Evolutionary conservation across 2,888 invertebrate genomes (phyloP).

Genomic region (Pinctada fucata): DNA sequence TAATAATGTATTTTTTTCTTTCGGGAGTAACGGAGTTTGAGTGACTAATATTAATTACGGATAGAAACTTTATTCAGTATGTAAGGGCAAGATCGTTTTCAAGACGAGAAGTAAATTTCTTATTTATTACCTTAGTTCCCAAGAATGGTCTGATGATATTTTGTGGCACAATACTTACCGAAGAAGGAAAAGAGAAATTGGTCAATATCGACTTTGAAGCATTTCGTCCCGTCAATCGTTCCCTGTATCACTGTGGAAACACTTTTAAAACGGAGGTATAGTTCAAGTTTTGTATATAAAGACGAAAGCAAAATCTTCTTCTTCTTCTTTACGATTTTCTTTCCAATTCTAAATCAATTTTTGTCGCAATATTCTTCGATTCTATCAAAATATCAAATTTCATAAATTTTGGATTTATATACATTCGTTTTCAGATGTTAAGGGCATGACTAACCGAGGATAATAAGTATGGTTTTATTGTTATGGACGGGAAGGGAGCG

Average conservation of each 20-base stretch:
- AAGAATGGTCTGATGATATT: conserved; percentile 29
- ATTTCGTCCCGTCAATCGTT: conserved; percentile 10
- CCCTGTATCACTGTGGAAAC: conserved; percentile 27
- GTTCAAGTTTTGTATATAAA: background rate
- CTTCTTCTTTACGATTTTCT: too few relatives aligned
- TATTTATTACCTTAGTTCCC: background rate
- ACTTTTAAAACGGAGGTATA: conserved; percentile 24
- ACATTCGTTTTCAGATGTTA: conserved; percentile 73
- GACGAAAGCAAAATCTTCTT: background rate
- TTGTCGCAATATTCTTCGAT: too few relatives aligned
- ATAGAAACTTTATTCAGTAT: too few relatives aligned
- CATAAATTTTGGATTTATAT: background rate
- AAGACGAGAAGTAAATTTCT: too few relatives aligned
- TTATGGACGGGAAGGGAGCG: conserved; percentile 99
- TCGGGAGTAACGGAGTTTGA: too few relatives aligned
- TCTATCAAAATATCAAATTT: too few relatives aligned
- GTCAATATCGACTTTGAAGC: conserved; percentile 26
- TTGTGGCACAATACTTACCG: conserved; percentile 26
- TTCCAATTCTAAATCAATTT: too few relatives aligned
- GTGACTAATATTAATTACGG: too few relatives aligned
- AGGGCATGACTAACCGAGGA: conserved; percentile 97
- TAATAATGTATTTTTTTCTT: too few relatives aligned
- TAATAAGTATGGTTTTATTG: conserved; percentile 99
- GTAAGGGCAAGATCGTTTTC: too few relatives aligned
- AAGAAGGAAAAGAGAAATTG: conserved; percentile 25